Evolutionary conservation across 2,888 invertebrate genomes (phyloP), one percentile per base, ranked within the genome.

Genomic region (Melanotus villosus): DNA sequence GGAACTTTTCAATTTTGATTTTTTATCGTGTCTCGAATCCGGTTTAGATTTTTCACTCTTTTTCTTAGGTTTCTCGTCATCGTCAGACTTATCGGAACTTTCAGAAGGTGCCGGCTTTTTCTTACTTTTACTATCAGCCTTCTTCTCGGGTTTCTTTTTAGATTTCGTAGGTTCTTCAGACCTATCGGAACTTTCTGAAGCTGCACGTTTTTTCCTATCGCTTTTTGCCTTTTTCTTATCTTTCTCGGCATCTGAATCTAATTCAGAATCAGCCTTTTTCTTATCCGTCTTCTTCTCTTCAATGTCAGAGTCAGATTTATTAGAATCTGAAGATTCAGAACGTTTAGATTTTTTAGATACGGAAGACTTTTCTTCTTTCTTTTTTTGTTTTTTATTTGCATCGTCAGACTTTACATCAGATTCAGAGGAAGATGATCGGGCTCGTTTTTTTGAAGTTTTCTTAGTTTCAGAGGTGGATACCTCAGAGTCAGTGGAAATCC

Each of bases 301-400:
- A 82, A 52, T 76, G 18, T 65, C 52, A 71, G 47, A 82, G 80
- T 66, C 82, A 82, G 63, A 68, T 47, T 63, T 50, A 12, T 16
- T 30, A 5, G 68, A 68, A 50, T 66, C 66, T 1, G 59, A 59
- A 12, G 66, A 66, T 9, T 21, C 57, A 5, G 57, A 57, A 16
- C 58, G 63, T 21, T 50, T 52, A n/a, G 36, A n/a, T 10, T 41
- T 52, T n/a, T 63, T 52, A 1, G 7, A 1, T 1, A 12, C 26
- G 1, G 54, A 34, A 32, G 47, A 47, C 43, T 47, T 26, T 21
- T 57, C 56, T 10, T 65, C 75, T 2, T 73, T 71, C 45, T 77
- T 77, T 60, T 76, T 77, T 12, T 64, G 63, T 67, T 88, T 88
- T 74, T 87, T 87, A 30, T 87, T 59, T 34, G 63, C 47, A 14